Base-by-base conservation (phyloP, 2,797 vertebrate genomes). In the Centroberyx gerrardi region DNA sequence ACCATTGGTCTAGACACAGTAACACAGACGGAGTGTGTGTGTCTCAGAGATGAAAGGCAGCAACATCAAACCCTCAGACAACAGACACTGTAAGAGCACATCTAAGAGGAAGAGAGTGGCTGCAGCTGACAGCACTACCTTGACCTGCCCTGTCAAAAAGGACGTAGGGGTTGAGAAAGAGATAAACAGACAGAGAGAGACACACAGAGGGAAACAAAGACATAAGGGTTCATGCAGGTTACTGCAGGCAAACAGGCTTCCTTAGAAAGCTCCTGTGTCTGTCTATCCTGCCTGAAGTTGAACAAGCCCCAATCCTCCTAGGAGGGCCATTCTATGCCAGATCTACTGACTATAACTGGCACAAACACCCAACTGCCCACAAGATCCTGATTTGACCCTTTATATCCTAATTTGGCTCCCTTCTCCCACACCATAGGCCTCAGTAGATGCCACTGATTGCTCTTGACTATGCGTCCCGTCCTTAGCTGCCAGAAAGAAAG, bases 31-130 rank as follows among this genome's bases (percentile, higher is more conserved):
- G 36, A 22, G 54, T 63, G 56, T 62, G 33, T 27, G 9, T 68
- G 12, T 81, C 62, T 65, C 36, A 18, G 62, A 80, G 81, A 92
- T 91, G 73, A 87, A 86, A 89, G 84, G 73, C 69, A 75, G 44
- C 2, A 83, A 84, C 73, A 90, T 92, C 83, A 91, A 90, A 85
- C 71, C 53, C 14, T 31, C 56, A 69, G 22, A 87, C 55, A 78
- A 86, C 72, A 82, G 74, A 73, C 60, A 55, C 44, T 48, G 55
- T 59, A 84, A 80, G 38, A 86, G 74, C n/a, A 78, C 67, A 83
- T 76, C 60, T 74, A 61, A 76, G 76, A 75, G 55, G 36, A 74
- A 59, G 48, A 67, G 31, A 76, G 70, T 75, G 72, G 54, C 73
- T 76, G 42, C 85, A 86, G 85, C 80, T 87, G 78, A 67, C 68